A percentile compares a stretch with the other conserved stretches of the same genome.
Conservation (phyloP, 2,797 vertebrate species). For the Perodicticus potto region DNA sequence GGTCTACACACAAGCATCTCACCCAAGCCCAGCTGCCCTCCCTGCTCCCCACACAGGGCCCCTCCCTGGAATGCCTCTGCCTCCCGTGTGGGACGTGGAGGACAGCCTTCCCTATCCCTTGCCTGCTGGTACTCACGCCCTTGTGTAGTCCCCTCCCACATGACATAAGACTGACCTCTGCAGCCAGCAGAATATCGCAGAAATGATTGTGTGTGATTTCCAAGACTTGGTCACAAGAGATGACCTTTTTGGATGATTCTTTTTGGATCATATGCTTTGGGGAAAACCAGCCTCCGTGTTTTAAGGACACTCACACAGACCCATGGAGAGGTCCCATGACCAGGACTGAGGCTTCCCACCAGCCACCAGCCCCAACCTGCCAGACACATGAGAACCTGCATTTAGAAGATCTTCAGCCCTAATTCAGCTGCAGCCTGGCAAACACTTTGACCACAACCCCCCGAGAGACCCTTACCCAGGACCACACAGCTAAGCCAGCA, state of each 20-base stretch:
- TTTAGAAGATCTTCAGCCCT: background rate
- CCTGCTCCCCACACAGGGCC: no score
- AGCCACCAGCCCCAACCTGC: background rate
- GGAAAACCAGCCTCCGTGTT: background rate
- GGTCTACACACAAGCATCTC: background rate
- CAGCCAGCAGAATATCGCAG: background rate
- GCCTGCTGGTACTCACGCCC: no score
- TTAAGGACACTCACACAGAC: background rate
- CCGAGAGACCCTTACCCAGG: background rate
- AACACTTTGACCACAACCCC: rapidly evolving
- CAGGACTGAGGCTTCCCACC: background rate
- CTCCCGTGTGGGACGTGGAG: no score
- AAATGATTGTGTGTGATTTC: background rate
- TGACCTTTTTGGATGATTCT: background rate
- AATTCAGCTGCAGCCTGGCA: rapidly evolving
- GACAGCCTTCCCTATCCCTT: rapidly evolving
- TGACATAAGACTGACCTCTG: rapidly evolving
- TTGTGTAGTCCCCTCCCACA: no score
- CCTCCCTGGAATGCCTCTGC: background rate
- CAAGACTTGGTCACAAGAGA: background rate
- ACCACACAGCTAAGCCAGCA: no score
- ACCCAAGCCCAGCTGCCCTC: background rate
- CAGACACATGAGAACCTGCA: background rate
- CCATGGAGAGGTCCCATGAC: rapidly evolving
- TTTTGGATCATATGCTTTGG: rapidly evolving